Evolutionary conservation across 2,797 vertebrate genomes (phyloP), one percentile per base, ranked within the genome.

Genomic region (Carapus acus): DNA sequence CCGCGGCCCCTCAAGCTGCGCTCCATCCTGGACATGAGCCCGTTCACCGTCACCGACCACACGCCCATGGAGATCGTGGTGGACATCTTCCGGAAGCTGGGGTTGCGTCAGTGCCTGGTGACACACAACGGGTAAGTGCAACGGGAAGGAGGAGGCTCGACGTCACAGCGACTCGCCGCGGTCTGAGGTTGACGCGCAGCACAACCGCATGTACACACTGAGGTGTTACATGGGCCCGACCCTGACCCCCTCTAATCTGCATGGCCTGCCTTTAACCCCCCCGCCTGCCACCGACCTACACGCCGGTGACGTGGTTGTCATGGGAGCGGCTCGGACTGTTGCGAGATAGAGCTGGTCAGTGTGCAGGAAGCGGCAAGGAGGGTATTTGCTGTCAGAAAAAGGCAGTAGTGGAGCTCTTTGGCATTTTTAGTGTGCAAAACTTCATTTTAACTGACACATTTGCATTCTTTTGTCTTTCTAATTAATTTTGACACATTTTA

Each of bases 61-160:
- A 99, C 96, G 0, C 96, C 96, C 18, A 99, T 99, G 96, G 96
- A 98, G 87, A 98, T 98, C 8, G 96, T 99, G 82, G 96, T 99
- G 82, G 96, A 99, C 83, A 98, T 99, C 78, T 99, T 99, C 87
- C 90, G 96, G 22, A 99, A 99, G 80, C 81, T 99, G 63, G 96
- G 96, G 4, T 91, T 99, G 80, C 93, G 96, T 75, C 96, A 99
- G 90, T 99, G 94, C 86, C 91, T 99, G 74, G 96, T 99, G 79
- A 99, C 96, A 54, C 96, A 98, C 83, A 98, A 97, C 6, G 96
- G 96, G 96, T 98, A 79, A 94, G 93, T 60, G 29, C 3, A 3
- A 7, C 9, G 6, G 14, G 31, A 9, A 33, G 31, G 6, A 33
- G 31, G 12, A 33, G 31, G 31, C n/a, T n/a, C n/a, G n/a, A n/a